Evolutionary conservation across 35 echinoderm and acorn worm genomes (phyloP), one percentile per base, ranked within the genome.

Genomic region (Diadema setosum): DNA sequence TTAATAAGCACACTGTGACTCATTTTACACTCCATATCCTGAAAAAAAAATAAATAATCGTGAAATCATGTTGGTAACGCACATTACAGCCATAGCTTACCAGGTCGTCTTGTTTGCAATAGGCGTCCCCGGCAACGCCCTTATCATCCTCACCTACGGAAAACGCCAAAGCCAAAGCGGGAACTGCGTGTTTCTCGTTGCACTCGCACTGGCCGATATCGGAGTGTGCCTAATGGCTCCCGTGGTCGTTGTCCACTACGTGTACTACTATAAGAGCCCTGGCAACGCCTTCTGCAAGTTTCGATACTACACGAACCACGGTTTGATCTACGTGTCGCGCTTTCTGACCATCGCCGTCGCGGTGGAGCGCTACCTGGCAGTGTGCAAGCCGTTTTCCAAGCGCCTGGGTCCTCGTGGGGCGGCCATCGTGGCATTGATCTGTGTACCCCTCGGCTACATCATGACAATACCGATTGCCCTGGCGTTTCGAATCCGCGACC

Each of bases 241-340:
- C 6, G 69, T 39, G 17, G 69, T 75, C 69, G 40, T 75, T 15
- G 31, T 35, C 30, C 4, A 75, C 69, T 75, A 75, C 69, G 21
- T 75, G 1, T 27, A 14, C 6, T 75, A 75, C 69, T 75, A 75
- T 36, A 11, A 75, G 17, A 35, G 40, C 15, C 69, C 31, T 36
- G 40, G 69, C 36, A 37, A 75, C 33, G 23, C 69, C 31, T 75
- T 75, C 15, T 75, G 69, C 69, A 75, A 75, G 69, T 75, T 75
- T 39, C 69, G 69, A 8, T 75, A 75, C 69, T 75, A 75, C 69
- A 75, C 69, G 29, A 75, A 75, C 69, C 69, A 75, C 33, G 69
- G 69, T 8, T 75, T 75, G 69, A 75, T 75, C 8, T 75, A 75
- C 69, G 69, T 75, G 23, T 75, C 69, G 26, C 69, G 69, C 17